phyloP scores from a whole-genome alignment of 2,113 vertebrate species.

The Prunella fulvescens region DNA sequence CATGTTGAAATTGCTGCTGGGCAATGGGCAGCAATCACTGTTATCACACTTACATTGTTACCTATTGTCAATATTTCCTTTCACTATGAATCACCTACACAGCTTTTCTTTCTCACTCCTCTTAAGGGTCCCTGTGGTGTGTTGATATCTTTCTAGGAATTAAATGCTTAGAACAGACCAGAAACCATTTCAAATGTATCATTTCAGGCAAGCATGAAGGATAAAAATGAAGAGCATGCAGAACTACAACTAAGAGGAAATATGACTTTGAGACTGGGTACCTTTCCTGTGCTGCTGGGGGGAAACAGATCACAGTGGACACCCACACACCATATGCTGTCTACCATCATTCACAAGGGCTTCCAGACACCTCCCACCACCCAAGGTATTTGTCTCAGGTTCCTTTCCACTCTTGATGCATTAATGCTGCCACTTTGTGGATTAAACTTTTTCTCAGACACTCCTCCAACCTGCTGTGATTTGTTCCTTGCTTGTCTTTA shows the following conservation, averaged over 20 bases:
- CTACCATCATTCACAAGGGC: constrained; percentile 41
- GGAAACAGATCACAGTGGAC: constrained; percentile 11
- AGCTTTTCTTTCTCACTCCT: not conserved
- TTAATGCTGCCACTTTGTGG: constrained; percentile 34
- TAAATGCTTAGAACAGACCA: not conserved
- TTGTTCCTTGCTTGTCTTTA: constrained; percentile 1
- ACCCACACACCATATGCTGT: constrained; percentile 41
- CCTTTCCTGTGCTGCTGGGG: not conserved
- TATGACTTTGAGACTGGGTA: not conserved
- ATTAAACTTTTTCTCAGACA: not conserved
- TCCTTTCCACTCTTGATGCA: not conserved
- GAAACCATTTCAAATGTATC: not conserved
- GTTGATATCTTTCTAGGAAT: constrained; percentile 14
- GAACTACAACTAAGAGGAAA: not conserved
- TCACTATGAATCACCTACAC: not conserved
- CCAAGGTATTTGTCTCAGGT: not conserved
- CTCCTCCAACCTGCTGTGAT: not conserved
- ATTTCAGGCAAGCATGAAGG: not conserved
- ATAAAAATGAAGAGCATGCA: not conserved
- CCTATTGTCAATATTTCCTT: not conserved
- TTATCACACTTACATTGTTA: not conserved
- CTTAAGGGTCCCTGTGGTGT: not conserved
- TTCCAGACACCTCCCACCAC: constrained; percentile 33
- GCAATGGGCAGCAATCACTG: not conserved
- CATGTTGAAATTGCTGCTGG: not conserved